Evolutionary conservation across 2,888 invertebrate species (phyloP).

Genomic region (Tipula unca): DNA sequence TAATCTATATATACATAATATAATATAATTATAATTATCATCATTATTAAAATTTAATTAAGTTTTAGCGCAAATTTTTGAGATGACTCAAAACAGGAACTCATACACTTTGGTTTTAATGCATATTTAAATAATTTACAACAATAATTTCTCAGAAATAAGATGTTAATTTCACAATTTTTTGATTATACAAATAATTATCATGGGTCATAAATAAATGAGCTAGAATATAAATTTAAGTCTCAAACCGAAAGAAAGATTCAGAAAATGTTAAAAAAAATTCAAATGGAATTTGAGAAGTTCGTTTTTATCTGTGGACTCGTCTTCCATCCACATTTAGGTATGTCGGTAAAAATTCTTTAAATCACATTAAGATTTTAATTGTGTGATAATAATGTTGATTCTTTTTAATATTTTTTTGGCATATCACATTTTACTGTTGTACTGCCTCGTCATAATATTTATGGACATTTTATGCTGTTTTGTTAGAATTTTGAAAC

Average conservation of each 20-base stretch:
- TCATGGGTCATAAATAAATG: background rate
- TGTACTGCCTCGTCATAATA: background rate
- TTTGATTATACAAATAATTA: background rate
- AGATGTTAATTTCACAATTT: background rate
- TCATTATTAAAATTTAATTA: background rate
- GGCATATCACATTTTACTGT: background rate
- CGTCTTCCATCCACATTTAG: background rate
- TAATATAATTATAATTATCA: background rate
- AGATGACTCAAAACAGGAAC: background rate
- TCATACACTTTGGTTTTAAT: background rate
- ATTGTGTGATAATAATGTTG: background rate
- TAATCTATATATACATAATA: too few species aligned
- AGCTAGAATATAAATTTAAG: background rate
- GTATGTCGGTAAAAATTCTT: background rate
- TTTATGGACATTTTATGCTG: background rate
- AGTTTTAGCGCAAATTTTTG: background rate
- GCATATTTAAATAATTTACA: background rate
- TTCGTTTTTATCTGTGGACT: background rate
- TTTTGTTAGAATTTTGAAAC: too few species aligned
- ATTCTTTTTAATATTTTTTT: background rate
- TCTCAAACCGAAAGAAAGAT: background rate
- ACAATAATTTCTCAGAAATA: background rate
- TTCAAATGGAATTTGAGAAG: background rate
- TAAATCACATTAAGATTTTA: conserved; percentile 4
- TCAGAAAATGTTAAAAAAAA: background rate